Evolutionary conservation across 2,113 vertebrate genomes (phyloP).

Genomic region (Phycodurus eques): DNA sequence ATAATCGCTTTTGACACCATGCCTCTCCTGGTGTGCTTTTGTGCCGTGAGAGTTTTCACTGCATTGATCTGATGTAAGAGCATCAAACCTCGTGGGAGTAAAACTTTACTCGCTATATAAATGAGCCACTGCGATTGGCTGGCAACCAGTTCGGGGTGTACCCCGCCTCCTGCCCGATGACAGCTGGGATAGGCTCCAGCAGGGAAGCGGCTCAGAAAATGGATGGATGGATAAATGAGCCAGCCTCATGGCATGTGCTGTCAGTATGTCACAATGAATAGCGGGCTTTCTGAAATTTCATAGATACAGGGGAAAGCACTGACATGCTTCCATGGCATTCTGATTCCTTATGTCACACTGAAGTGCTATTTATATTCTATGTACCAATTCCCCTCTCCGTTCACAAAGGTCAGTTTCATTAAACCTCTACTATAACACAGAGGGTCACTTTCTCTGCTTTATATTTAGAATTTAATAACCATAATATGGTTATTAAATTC

Average conservation of each 20-base stretch:
- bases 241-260: not conserved
- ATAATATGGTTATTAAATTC: no score
- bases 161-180: no score
- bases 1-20: not conserved
- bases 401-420: not conserved
- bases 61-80: constrained; percentile 2
- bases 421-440: not conserved
- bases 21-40: not conserved
- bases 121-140: no score
- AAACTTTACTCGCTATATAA: not conserved
- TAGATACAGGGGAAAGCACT: not conserved
- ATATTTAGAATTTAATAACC: not conserved
- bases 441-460: not conserved
- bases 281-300: not conserved
- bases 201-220: no score
- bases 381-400: not conserved
- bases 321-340: not conserved
- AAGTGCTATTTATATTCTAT: not conserved
- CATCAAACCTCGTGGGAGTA: not conserved
- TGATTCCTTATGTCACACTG: not conserved
- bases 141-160: no score
- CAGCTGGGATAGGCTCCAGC: no score
- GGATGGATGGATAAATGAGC: no score
- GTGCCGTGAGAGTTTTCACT: not conserved
- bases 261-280: not conserved